These are phyloP conservation scores for Xenus cinereus DNA, from an alignment of 2,113 vertebrate genomes.

Conservation along the genomic window DNA sequence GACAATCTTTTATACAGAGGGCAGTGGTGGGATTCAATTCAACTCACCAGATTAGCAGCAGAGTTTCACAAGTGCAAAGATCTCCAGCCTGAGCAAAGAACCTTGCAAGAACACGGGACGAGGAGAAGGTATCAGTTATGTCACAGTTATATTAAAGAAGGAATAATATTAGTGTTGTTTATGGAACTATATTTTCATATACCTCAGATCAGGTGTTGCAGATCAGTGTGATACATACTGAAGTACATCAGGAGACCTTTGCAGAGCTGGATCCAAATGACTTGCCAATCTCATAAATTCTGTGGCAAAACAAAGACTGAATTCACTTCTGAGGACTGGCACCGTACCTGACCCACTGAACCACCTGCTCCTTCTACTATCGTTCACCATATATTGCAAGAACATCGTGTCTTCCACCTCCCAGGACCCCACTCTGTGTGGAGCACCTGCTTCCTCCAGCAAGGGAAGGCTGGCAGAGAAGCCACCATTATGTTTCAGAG, in stretches of 20 bases:
- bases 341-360: neutral
- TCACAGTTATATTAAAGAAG: neutral
- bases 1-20: neutral
- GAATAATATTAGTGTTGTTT: neutral
- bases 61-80: neutral
- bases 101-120: accelerated
- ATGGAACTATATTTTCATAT: neutral
- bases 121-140: neutral
- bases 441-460: neutral
- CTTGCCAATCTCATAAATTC: neutral
- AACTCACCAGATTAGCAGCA: neutral
- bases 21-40: neutral
- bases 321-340: neutral
- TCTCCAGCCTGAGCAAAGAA: neutral
- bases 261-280: neutral
- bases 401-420: neutral
- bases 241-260: neutral
- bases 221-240: neutral
- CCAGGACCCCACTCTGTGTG: neutral
- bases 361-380: neutral
- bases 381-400: neutral
- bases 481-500: neutral
- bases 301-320: neutral
- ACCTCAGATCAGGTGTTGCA: neutral
- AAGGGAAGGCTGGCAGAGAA: neutral